Evolutionary conservation across 2,888 invertebrate genomes (phyloP).

Genomic region (Platycnemis pennipes): DNA sequence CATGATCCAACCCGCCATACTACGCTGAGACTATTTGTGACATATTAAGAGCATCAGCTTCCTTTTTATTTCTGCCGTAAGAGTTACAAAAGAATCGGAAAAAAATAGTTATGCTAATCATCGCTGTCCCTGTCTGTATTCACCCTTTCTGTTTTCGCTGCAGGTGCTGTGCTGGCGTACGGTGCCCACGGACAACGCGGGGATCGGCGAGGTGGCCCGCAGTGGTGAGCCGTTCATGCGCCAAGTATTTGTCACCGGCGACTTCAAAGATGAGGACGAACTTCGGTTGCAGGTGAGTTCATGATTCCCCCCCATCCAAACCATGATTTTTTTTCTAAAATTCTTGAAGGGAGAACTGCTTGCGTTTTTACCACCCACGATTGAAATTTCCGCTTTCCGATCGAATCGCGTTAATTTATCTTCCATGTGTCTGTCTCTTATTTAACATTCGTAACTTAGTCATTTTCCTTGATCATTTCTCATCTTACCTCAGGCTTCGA

Average conservation of each 20-base stretch:
- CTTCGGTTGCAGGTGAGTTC: constrained; percentile 86
- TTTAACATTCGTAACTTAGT: background rate
- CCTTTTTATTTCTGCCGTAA: too few relatives aligned
- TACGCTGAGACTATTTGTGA: too few relatives aligned
- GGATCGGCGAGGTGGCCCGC: constrained; percentile 95
- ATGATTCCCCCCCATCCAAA: background rate
- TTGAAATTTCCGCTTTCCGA: background rate
- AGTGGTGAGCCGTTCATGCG: constrained; percentile 97
- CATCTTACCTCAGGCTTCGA: too few relatives aligned
- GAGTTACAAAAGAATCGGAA: too few relatives aligned
- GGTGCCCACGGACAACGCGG: constrained; percentile 92
- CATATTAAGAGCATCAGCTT: too few relatives aligned
- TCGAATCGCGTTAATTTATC: background rate
- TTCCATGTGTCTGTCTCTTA: background rate
- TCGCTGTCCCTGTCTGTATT: too few relatives aligned
- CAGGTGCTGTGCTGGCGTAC: constrained; percentile 96
- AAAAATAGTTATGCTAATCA: too few relatives aligned
- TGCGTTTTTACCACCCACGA: background rate
- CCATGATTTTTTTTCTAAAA: background rate
- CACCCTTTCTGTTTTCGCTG: too few relatives aligned
- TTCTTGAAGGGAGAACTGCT: background rate
- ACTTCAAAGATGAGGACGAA: constrained; percentile 82
- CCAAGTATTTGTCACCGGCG: constrained; percentile 93
- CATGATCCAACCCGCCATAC: too few relatives aligned
- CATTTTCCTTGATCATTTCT: background rate